These are phyloP conservation scores for Thaumetopoea pityocampa DNA, from an alignment of 1,140 invertebrate genomes.

Conservation along the genomic window DNA sequence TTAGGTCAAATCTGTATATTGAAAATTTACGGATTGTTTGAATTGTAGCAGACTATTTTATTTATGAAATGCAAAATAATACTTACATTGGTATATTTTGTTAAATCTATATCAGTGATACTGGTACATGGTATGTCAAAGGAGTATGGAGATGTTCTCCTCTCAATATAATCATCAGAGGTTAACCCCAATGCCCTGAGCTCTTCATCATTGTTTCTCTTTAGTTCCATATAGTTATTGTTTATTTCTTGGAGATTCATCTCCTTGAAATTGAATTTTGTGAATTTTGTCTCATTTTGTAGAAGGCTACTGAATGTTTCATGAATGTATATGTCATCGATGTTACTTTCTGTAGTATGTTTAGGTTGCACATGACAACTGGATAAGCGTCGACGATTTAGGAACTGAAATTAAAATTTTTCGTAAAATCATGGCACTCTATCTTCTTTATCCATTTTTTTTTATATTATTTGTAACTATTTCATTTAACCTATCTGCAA, in stretches of 20 bases:
- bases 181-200: conserved; percentile 46
- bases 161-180: conserved; percentile 61
- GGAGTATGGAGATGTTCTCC: conserved; percentile 24
- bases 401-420: conserved; percentile 42
- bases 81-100: conserved; percentile 49
- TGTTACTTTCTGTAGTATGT: conserved; percentile 35
- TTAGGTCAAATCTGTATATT: too few species aligned
- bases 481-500: too few species aligned
- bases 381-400: conserved; percentile 56
- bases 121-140: conserved; percentile 41
- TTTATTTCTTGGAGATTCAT: not conserved
- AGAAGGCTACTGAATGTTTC: conserved; percentile 18
- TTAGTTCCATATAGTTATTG: conserved; percentile 3
- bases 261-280: not conserved
- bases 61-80: not conserved
- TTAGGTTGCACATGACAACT: conserved; percentile 50
- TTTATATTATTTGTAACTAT: too few species aligned
- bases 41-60: not conserved
- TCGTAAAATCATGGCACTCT: too few species aligned
- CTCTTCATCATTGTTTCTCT: conserved; percentile 28
- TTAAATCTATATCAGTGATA: conserved; percentile 58
- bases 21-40: too few species aligned
- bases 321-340: conserved; percentile 46
- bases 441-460: too few species aligned
- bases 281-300: not conserved